Conservation (phyloP, 2,888 invertebrate genomes). For the Nesidiocoris tenuis region DNA sequence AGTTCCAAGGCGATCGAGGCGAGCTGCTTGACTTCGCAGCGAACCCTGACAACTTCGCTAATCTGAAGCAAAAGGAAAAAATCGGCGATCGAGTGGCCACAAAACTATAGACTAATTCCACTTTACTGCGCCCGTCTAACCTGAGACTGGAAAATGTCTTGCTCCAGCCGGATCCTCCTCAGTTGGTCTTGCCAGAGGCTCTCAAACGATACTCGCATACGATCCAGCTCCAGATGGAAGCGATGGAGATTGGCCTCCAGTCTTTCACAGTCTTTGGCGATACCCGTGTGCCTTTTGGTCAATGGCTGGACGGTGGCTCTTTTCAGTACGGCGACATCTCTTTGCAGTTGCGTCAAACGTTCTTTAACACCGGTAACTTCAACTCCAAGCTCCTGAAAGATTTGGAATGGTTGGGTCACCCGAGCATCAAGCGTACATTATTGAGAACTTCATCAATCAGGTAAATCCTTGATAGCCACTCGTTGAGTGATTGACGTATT, state of each 20-base stretch:
- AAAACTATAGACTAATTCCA: not conserved
- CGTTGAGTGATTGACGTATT: no score
- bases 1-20: conserved; percentile 64
- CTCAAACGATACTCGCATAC: conserved; percentile 62
- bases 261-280: conserved; percentile 59
- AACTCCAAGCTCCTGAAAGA: conserved; percentile 61
- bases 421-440: no score
- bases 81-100: not conserved
- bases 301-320: conserved; percentile 58
- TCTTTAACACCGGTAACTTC: conserved; percentile 64
- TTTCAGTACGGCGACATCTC: conserved; percentile 67
- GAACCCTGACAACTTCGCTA: conserved; percentile 65
- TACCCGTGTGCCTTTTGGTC: conserved; percentile 51
- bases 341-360: conserved; percentile 66
- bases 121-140: conserved; percentile 51
- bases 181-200: conserved; percentile 72
- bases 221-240: conserved; percentile 63
- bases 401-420: not conserved
- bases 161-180: conserved; percentile 68
- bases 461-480: no score
- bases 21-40: conserved; percentile 66
- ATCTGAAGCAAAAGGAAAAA: conserved; percentile 56
- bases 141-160: conserved; percentile 65
- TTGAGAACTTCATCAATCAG: no score
- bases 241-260: conserved; percentile 64